phyloP scores from a whole-genome alignment of 2,888 invertebrate species.

The Machimus rusticus region DNA sequence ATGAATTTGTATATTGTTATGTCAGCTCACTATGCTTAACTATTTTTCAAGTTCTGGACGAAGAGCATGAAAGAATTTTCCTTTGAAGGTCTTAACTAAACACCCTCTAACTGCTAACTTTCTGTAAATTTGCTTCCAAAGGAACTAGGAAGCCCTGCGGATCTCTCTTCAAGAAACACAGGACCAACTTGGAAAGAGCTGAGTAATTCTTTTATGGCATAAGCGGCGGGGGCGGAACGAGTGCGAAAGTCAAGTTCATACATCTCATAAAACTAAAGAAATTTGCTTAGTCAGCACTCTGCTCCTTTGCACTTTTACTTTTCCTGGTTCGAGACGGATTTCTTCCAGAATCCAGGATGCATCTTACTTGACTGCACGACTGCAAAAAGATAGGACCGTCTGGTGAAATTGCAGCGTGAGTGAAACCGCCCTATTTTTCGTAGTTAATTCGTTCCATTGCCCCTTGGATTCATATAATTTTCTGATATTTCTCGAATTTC shows the following conservation, averaged over 20 bases:
- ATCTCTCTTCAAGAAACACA: neutral
- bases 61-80: neutral
- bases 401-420: neutral
- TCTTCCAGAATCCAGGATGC: neutral
- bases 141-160: neutral
- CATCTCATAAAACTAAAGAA: neutral
- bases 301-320: neutral
- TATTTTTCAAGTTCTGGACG: neutral
- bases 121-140: neutral
- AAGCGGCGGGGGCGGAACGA: neutral
- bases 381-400: neutral
- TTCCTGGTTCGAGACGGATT: neutral
- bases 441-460: neutral
- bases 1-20: too few species aligned
- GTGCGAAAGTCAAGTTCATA: neutral
- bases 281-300: neutral
- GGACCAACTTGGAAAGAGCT: neutral
- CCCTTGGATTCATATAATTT: neutral
- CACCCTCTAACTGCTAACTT: neutral
- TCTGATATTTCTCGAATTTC: neutral
- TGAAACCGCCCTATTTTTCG: neutral
- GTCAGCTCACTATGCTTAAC: neutral
- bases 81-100: neutral
- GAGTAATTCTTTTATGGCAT: neutral
- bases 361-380: neutral